A percentile compares a stretch with the other conserved stretches of the same genome.
These are phyloP conservation scores for Bellardia bayeri DNA, from an alignment of 2,888 invertebrate species.

Conservation along the genomic window DNA sequence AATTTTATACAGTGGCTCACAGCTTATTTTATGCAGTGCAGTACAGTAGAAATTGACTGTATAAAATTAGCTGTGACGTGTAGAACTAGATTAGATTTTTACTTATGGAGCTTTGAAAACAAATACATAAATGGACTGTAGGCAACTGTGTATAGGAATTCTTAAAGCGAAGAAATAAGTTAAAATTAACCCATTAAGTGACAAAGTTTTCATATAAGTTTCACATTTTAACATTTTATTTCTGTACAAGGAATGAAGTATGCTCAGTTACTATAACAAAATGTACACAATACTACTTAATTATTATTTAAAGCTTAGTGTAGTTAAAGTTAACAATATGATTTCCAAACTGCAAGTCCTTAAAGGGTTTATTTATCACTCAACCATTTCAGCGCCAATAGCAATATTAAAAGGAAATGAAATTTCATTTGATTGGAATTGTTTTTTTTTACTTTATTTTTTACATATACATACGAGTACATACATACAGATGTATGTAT, in stretches of 20 bases:
- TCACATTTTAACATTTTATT: too few relatives aligned
- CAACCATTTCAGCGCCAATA: constrained; percentile 51
- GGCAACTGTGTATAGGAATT: neutral
- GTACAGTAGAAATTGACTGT: too few relatives aligned
- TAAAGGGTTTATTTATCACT: constrained; percentile 31
- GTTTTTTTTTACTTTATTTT: constrained; percentile 28
- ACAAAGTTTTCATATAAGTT: neutral
- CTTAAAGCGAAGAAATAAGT: neutral
- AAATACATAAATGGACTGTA: too few relatives aligned
- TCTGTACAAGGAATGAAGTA: too few relatives aligned
- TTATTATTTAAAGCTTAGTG: too few relatives aligned
- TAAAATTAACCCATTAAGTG: constrained; percentile 46
- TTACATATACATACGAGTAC: neutral
- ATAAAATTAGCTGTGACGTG: too few relatives aligned
- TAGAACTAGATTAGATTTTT: too few relatives aligned
- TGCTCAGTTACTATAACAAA: too few relatives aligned
- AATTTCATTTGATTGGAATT: constrained; percentile 26
- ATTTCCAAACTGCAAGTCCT: neutral
- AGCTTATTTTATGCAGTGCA: too few relatives aligned
- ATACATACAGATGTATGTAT: neutral
- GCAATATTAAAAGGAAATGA: constrained; percentile 42
- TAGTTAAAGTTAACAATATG: too few relatives aligned
- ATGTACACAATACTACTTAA: too few relatives aligned
- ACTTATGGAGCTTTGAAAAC: too few relatives aligned
- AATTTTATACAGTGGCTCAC: constrained; percentile 17